Percentiles rank a stretch among this genome's conserved stretches.
These are phyloP conservation scores for Epistrophella euchroma DNA, from an alignment of 2,888 invertebrate genomes.

Conservation along the genomic window DNA sequence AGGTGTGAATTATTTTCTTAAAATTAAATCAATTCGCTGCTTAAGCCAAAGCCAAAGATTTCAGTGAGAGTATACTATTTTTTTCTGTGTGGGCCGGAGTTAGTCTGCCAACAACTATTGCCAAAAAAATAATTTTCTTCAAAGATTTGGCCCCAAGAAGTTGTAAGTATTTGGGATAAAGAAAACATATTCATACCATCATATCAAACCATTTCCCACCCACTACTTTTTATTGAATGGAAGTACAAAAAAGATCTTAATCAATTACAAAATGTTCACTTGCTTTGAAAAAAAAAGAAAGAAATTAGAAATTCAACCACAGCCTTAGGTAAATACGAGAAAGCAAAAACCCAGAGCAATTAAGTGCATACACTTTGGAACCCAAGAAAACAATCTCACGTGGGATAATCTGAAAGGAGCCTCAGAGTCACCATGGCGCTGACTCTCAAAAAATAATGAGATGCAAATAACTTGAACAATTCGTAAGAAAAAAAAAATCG, in stretches of 20 bases:
- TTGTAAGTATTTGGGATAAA: conserved; percentile 38
- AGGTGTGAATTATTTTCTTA: conserved; percentile 11
- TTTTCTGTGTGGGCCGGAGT: neutral
- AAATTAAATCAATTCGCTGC: conserved; percentile 34
- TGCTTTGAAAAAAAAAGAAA: conserved; percentile 27
- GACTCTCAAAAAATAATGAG: conserved; percentile 65
- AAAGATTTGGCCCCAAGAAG: conserved; percentile 33
- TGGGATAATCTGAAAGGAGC: conserved; percentile 70
- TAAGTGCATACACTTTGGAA: conserved; percentile 65
- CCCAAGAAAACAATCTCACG: conserved; percentile 69
- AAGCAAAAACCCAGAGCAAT: conserved; percentile 63
- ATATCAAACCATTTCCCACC: conserved; percentile 25
- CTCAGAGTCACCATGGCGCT: conserved; percentile 36
- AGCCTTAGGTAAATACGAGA: conserved; percentile 51
- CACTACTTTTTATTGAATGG: conserved; percentile 16
- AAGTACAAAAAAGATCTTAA: conserved; percentile 55
- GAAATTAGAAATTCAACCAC: conserved; percentile 68
- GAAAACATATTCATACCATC: neutral
- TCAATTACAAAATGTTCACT: conserved; percentile 63
- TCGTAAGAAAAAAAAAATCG: conserved; percentile 39
- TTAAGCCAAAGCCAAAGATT: conserved; percentile 36
- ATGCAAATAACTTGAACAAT: conserved; percentile 73
- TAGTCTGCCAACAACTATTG: conserved; percentile 44
- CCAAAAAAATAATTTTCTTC: conserved; percentile 42
- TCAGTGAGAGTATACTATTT: conserved; percentile 17